Base-by-base conservation (phyloP, 2,888 invertebrate genomes). In the Punctoribates punctum region DNA sequence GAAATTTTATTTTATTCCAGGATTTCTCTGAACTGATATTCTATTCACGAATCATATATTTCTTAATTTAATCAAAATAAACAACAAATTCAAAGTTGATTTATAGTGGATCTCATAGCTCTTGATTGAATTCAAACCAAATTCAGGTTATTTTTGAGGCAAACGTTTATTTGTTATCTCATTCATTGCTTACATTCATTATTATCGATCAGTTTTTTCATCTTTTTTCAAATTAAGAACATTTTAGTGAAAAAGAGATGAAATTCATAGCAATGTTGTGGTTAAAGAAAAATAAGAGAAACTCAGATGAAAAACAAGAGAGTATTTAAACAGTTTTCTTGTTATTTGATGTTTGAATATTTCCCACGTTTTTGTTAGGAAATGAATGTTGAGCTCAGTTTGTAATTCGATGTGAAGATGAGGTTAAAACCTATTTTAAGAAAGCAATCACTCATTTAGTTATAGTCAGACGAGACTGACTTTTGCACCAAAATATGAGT, bases 391-490 rank as follows among this genome's bases (percentile, higher is more conserved):
- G 51, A 51, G 51, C n/a, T n/a, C n/a, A 51, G 51, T 20, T 51
- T n/a, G 51, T 51, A 51, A 51, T 51, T 51, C n/a, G 51, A 51
- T 51, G 51, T 51, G 51, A 20, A 17, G 51, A 51, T 51, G 51
- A 51, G 51, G 51, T 51, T 51, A 51, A 20, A 51, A 51, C 51
- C 51, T 51, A 51, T 51, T 51, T 51, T 51, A 51, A 51, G 51
- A 51, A 51, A 51, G 51, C 51, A 51, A 51, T 51, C 51, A 51
- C 20, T 51, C 51, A 51, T 51, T 51, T 17, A 34, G 34, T 34
- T 34, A 34, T 34, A 34, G 34, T 34, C 51, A 17, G 51, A 51
- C 51, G 17, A 51, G 51, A 51, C 51, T 51, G n/a, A 51, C 51
- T 51, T 51, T 20, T 51, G 17, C 17, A 51, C 5, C 34, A 51